Percentiles rank a stretch among this genome's conserved stretches.
These are phyloP conservation scores for Chionodraco myersi DNA, from an alignment of 2,113 vertebrate genomes.

Conservation along the genomic window DNA sequence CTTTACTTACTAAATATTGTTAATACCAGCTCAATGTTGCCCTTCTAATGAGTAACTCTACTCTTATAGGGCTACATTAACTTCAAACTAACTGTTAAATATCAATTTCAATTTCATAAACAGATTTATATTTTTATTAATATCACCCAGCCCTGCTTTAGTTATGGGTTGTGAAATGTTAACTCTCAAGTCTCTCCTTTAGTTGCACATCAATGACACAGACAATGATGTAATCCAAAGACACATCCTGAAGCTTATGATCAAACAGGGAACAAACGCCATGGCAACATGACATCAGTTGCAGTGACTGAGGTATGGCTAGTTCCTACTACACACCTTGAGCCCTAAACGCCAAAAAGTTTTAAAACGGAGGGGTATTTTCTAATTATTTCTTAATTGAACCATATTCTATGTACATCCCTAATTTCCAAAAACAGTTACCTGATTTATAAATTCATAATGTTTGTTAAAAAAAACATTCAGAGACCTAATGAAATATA, in stretches of 20 bases:
- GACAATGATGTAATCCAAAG: neutral
- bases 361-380: no score
- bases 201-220: neutral
- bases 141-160: neutral
- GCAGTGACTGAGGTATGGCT: neutral
- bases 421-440: neutral
- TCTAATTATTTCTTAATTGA: neutral
- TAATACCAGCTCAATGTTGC: neutral
- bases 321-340: no score
- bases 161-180: neutral
- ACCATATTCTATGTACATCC: neutral
- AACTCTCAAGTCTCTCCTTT: neutral
- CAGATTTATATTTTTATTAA: neutral
- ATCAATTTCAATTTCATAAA: neutral
- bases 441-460: neutral
- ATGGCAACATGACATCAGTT: neutral
- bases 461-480: no score
- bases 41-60: neutral
- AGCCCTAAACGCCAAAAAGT: no score
- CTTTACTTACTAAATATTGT: neutral
- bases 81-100: neutral
- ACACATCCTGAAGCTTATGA: constrained; percentile 6
- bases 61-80: neutral
- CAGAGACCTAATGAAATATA: neutral
- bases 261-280: constrained; percentile 1